Evolutionary conservation across 2,113 vertebrate genomes (phyloP), one percentile per base, ranked within the genome.

Genomic region (Oreochromis tanganicae): DNA sequence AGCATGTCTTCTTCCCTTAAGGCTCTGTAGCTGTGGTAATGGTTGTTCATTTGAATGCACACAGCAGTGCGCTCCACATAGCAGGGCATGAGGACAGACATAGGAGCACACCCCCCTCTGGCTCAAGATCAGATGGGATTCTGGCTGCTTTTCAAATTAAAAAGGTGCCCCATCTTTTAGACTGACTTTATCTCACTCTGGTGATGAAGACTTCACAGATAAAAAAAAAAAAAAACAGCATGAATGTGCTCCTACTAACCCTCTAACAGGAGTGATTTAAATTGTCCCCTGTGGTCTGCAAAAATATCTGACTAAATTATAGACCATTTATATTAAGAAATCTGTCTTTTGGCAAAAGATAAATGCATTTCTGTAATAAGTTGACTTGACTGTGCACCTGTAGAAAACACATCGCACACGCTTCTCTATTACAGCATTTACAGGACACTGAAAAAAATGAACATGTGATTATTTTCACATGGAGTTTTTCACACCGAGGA

Each of bases 1-100:
- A 86, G 89, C 86, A 6, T 43, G 81, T 63, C 27, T 32, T 27
- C 86, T 82, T 52, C 78, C 54, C 88, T 56, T 2, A 63, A 83
- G 86, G 92, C 8, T 6, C 19, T 85, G 82, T 78, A 36, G 84
- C 48, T 46, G 24, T 85, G 54, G 75, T 92, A 91, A 91, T 85
- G 48, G 61, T 24, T 83, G 85, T 88, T 93, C 89, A 93, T 95
- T 92, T 93, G 86, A 92, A 94, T 94, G 91, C 93, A 85, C 57
- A 55, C 83, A 17, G 87, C 9, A n/a, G 14, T 41, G 19, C 2
- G 29, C 54, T 48, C 21, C 48, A 86, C 82, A 84, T 80, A 79
- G 83, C 43, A 34, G 80, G 88, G 55, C 89, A 82, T 82, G 36
- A 29, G 90, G 80, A 87, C 87, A 89, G 82, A 93, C 81, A 86